Percentiles rank a stretch among this genome's conserved stretches.
Conservation (phyloP, 2,797 vertebrate genomes). For the Catostomus latipinnis region DNA sequence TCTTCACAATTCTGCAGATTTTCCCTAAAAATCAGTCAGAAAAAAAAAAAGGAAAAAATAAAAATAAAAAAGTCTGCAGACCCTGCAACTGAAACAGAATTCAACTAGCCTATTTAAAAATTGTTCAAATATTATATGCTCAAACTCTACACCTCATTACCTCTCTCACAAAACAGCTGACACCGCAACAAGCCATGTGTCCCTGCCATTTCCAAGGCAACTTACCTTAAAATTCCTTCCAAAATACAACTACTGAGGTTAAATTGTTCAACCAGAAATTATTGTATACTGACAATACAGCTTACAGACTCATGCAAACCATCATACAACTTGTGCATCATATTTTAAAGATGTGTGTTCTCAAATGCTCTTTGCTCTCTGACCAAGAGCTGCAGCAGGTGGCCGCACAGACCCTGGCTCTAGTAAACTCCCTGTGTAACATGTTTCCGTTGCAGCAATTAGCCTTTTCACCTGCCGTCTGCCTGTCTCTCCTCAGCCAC, state of each 20-base stretch:
- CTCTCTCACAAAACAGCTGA: slow-evolving; percentile 8
- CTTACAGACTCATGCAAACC: not conserved
- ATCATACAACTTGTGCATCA: not conserved
- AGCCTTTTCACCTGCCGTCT: slow-evolving; percentile 26
- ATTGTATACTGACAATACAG: not conserved
- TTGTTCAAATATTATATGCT: not conserved
- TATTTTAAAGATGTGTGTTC: not conserved
- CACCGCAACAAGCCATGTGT: slow-evolving; percentile 44
- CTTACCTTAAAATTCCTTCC: slow-evolving; percentile 34
- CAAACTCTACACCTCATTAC: not conserved
- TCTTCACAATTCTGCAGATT: too few species aligned
- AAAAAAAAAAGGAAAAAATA: too few species aligned
- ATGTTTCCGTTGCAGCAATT: slow-evolving; percentile 47
- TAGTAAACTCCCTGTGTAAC: slow-evolving; percentile 22
- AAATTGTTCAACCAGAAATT: not conserved
- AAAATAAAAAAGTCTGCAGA: too few species aligned
- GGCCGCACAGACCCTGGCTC: slow-evolving; percentile 19
- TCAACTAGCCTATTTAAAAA: too few species aligned
- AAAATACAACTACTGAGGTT: not conserved
- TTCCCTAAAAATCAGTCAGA: too few species aligned
- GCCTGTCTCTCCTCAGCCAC: slow-evolving; percentile 27
- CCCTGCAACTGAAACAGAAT: too few species aligned
- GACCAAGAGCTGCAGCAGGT: slow-evolving; percentile 18
- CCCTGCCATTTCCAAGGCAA: slow-evolving; percentile 53
- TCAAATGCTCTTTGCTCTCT: not conserved